Percentiles rank a stretch among this genome's conserved stretches.
Conservation (phyloP, 2,797 vertebrate genomes). For the Nyctibius grandis region DNA sequence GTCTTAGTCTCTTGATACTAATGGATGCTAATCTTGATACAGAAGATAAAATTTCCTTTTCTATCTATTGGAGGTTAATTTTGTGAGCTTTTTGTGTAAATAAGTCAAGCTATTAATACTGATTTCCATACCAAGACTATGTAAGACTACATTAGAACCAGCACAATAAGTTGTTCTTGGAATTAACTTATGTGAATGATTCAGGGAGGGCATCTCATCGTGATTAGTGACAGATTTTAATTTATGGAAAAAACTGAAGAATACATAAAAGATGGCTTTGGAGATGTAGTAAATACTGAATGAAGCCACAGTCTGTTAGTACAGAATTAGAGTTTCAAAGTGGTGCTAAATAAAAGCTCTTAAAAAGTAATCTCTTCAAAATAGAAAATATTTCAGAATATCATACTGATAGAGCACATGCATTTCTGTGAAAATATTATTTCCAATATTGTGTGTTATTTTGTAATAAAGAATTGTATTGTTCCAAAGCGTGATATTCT, state of each 20-base stretch:
- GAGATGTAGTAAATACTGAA: background rate
- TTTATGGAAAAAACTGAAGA: background rate
- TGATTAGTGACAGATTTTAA: background rate
- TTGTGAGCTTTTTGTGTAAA: background rate
- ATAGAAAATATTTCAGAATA: background rate
- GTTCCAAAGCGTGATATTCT: background rate
- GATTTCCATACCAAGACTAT: background rate
- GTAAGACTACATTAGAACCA: background rate
- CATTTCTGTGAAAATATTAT: background rate
- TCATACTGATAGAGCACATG: background rate
- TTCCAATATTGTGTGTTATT: background rate
- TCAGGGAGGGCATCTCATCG: background rate
- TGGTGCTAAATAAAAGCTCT: background rate
- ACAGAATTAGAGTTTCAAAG: background rate
- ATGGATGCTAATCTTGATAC: background rate
- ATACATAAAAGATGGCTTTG: background rate
- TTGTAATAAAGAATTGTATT: background rate
- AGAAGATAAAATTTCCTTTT: background rate
- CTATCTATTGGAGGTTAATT: background rate
- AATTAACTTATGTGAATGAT: background rate
- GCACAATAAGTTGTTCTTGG: background rate
- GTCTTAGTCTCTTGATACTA: background rate
- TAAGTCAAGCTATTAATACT: background rate
- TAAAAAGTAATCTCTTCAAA: background rate
- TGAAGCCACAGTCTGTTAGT: background rate